phyloP scores from a whole-genome alignment of 2,113 vertebrate genomes.

The Eurystomus gularis region DNA sequence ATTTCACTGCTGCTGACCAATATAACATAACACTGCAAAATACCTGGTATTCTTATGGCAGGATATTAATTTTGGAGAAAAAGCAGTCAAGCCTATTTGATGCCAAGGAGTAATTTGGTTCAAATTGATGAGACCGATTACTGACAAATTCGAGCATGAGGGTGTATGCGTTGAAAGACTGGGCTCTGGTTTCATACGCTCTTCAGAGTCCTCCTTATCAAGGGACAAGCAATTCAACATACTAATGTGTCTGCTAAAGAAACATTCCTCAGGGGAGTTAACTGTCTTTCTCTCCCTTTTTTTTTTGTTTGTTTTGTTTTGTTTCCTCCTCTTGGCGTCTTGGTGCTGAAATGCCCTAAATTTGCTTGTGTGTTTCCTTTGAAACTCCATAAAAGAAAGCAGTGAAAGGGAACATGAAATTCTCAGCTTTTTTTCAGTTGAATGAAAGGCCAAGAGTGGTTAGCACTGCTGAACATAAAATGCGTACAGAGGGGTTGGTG shows the following conservation, averaged over 20 bases:
- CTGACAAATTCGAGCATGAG: neutral
- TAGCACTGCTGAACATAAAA: neutral
- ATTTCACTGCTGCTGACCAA: neutral
- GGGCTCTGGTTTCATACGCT: neutral
- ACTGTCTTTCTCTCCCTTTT: neutral
- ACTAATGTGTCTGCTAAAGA: neutral
- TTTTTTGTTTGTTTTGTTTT: neutral
- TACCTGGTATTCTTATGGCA: neutral
- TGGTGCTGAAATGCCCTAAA: neutral
- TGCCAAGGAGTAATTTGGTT: neutral
- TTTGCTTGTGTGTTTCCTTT: neutral
- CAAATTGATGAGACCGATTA: neutral
- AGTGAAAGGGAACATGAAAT: neutral
- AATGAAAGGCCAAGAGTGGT: neutral
- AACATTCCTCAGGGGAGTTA: neutral
- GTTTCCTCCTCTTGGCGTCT: neutral
- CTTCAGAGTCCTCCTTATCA: neutral
- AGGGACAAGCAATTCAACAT: neutral
- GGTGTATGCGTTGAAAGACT: neutral
- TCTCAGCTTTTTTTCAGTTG: neutral
- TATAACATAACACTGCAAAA: neutral
- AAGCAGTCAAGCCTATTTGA: neutral
- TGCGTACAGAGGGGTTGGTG: neutral
- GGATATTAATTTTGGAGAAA: neutral
- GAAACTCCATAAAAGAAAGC: neutral